Evolutionary conservation across 1,140 invertebrate genomes (phyloP), one percentile per base, ranked within the genome.

Genomic region (Drosophila nebulosa): DNA sequence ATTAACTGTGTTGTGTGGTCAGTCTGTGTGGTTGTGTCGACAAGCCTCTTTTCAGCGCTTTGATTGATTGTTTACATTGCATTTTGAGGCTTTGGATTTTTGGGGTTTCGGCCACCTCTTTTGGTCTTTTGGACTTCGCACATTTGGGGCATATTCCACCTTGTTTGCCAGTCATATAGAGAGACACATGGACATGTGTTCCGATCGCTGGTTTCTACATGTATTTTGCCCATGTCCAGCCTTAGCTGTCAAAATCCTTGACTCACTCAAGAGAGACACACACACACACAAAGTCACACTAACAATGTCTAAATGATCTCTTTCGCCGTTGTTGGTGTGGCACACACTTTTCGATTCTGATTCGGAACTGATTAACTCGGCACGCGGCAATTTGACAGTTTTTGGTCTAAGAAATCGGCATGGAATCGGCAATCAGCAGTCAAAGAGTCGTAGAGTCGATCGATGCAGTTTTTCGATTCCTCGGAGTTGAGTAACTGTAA

Each of bases 61-160:
- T 86, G 83, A 86, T 86, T 88, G 83, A 86, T 86, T 86, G 78
- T 86, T 86, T 86, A n/a, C 83, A 86, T 86, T 83, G 83, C 83
- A 73, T 88, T 74, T 78, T 62, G 64, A 30, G 27, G n/a, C n/a
- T n/a, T n/a, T n/a, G n/a, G n/a, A n/a, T n/a, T n/a, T n/a, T n/a
- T n/a, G n/a, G n/a, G n/a, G n/a, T n/a, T n/a, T n/a, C n/a, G n/a
- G n/a, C n/a, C n/a, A n/a, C n/a, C n/a, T n/a, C n/a, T 70, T 68
- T 84, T 61, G 63, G 71, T 69, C 63, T 74, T 73, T 55, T 16
- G 52, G 27, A 21, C 52, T 30, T 32, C 53, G 53, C 26, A n/a
- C n/a, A 26, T 56, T 32, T 78, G 81, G n/a, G n/a, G 67, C 81
- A 78, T 76, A 81, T 81, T 68, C n/a, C 83, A 81, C 68, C 83